phyloP scores from a whole-genome alignment of 1,140 invertebrate species.

The Physella acuta region DNA sequence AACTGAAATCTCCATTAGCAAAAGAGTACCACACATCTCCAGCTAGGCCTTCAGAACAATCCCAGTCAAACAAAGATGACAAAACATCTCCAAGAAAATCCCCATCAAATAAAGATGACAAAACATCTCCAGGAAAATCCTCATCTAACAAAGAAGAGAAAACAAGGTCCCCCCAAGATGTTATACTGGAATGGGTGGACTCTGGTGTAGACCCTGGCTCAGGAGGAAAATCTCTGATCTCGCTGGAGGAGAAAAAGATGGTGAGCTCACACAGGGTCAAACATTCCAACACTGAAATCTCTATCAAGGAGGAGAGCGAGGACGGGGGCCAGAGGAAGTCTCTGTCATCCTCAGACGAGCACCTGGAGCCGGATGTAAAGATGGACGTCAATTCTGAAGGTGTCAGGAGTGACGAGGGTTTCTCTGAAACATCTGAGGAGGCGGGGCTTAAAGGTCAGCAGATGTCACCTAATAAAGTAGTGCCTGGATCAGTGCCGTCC shows the following conservation, averaged over 20 bases:
- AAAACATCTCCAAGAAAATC: no score
- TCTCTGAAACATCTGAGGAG: constrained; percentile 30
- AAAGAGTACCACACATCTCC: no score
- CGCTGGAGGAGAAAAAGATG: constrained; percentile 9
- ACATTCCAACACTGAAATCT: neutral
- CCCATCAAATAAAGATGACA: no score
- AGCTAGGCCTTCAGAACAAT: no score
- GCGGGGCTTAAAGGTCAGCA: constrained; percentile 18
- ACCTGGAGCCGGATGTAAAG: constrained; percentile 16
- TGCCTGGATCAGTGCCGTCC: neutral
- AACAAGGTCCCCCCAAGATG: neutral
- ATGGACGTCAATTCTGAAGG: constrained; percentile 20
- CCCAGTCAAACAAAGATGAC: no score
- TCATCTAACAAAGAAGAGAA: no score
- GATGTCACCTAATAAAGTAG: neutral
- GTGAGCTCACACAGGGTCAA: neutral
- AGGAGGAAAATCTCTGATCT: constrained; percentile 13
- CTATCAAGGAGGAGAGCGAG: neutral
- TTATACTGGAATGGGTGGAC: constrained; percentile 7
- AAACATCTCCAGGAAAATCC: no score
- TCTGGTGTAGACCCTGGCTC: constrained; percentile 7
- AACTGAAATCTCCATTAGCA: no score
- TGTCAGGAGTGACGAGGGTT: constrained; percentile 33
- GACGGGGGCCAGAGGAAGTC: constrained; percentile 10
- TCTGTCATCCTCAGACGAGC: neutral